Evolutionary conservation across 2,888 invertebrate genomes (phyloP).

Genomic region (Cephus spinipes): DNA sequence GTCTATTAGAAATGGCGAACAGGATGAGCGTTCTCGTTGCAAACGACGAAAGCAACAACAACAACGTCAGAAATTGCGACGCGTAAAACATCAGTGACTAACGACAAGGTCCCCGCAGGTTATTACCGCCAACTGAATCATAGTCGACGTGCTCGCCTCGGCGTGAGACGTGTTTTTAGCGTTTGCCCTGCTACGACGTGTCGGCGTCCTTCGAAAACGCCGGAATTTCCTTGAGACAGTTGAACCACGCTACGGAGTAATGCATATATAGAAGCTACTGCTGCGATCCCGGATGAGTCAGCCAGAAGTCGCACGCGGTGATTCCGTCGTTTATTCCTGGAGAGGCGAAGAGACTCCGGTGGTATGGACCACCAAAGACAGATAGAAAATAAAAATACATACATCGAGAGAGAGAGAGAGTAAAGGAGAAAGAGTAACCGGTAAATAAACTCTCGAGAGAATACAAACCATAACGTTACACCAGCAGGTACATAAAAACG

Average conservation of each 20-base stretch:
- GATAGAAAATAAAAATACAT: background rate
- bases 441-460: background rate
- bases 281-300: constrained; percentile 49
- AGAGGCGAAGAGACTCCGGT: constrained; percentile 8
- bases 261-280: constrained; percentile 40
- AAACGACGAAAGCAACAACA: background rate
- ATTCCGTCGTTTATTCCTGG: constrained; percentile 54
- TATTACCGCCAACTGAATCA: constrained; percentile 55
- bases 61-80: background rate
- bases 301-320: constrained; percentile 37
- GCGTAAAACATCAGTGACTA: constrained; percentile 17
- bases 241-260: constrained; percentile 1
- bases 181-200: constrained; percentile 9
- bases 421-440: background rate
- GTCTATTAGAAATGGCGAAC: background rate
- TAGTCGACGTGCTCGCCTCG: constrained; percentile 34
- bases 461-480: background rate
- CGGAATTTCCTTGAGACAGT: constrained; percentile 47
- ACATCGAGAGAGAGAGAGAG: background rate
- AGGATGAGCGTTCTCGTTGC: background rate
- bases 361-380: background rate
- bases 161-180: background rate
- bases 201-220: constrained; percentile 46
- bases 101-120: constrained; percentile 39
- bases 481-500: background rate